Evolutionary conservation across 2,888 invertebrate genomes (phyloP), one percentile per base, ranked within the genome.

Genomic region (Eristalis tenax): DNA sequence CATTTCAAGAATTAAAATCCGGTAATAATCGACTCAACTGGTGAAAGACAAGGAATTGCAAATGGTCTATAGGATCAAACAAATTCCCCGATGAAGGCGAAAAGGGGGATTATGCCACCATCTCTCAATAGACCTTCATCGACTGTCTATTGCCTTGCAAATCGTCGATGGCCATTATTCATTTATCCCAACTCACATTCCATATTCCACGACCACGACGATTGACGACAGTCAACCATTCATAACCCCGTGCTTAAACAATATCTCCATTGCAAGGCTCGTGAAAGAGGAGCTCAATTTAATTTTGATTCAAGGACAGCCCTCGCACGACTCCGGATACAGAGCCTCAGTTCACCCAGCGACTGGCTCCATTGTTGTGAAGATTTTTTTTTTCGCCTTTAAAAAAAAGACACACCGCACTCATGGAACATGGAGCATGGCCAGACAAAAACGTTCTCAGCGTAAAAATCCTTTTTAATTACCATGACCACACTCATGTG

Each of bases 401-500:
- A 50, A 50, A 50, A 50, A 50, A 50, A n/a, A n/a, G 43, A 18
- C 18, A n/a, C 50, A 50, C 18, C 6, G 18, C 1, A n/a, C 50
- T 6, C 18, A 50, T 50, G 18, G 3, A 18, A 18, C 18, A 50
- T 8, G 32, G 22, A 5, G n/a, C 65, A 23, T 2, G 38, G 23
- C 38, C 15, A 40, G 22, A 26, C 22, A 66, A 59, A 35, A 26
- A 61, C 8, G 59, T 70, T 70, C 59, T 59, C 38, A 50, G 18
- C 50, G 43, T 38, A 70, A 70, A 70, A 74, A 56, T 74, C 65
- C 56, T 56, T 38, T 74, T 65, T 64, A 75, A 66, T 66, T 66
- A 66, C 75, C 35, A 59, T 66, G 59, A 3, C 59, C 26, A 32
- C 26, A n/a, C 23, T 50, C 18, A 18, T 50, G 18, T 10, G 13